Evolutionary conservation across 2,797 vertebrate species (phyloP).

Genomic region (Catamblyrhynchus diadema): DNA sequence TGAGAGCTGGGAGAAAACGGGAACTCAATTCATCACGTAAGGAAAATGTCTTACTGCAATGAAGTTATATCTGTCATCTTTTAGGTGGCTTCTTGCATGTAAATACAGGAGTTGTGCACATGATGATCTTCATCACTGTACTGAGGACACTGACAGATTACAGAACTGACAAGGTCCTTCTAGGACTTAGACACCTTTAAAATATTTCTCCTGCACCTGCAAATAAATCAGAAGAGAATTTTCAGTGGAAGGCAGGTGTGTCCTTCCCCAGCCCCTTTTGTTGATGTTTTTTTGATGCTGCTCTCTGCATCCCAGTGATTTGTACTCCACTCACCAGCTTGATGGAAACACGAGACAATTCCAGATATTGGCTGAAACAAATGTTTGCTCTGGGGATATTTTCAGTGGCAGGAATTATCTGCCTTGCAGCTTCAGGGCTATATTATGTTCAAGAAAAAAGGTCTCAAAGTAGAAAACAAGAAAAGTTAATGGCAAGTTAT

Average conservation of each 20-base stretch:
- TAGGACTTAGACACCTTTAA: not conserved
- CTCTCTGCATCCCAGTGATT: not conserved
- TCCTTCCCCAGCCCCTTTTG: not conserved
- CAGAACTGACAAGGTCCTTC: conserved; percentile 4
- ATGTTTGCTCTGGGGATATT: not conserved
- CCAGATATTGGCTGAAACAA: not conserved
- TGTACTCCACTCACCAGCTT: not conserved
- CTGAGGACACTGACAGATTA: not conserved
- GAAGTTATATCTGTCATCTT: not conserved
- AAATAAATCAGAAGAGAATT: conserved; percentile 40
- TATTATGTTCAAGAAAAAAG: not conserved
- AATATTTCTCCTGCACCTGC: not conserved
- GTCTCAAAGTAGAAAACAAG: not conserved
- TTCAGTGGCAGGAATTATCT: not conserved
- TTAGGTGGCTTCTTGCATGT: not conserved
- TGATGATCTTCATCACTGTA: not conserved
- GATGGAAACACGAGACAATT: not conserved
- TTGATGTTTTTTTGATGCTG: not conserved
- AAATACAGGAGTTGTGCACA: not conserved
- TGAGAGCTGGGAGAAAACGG: not conserved
- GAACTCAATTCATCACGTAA: not conserved
- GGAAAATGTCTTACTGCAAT: not conserved
- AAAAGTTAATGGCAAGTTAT: not conserved
- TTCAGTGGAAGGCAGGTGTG: not conserved
- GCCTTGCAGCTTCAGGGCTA: not conserved